These are phyloP conservation scores for Carduelis carduelis DNA, from an alignment of 2,797 vertebrate genomes.

Conservation along the genomic window DNA sequence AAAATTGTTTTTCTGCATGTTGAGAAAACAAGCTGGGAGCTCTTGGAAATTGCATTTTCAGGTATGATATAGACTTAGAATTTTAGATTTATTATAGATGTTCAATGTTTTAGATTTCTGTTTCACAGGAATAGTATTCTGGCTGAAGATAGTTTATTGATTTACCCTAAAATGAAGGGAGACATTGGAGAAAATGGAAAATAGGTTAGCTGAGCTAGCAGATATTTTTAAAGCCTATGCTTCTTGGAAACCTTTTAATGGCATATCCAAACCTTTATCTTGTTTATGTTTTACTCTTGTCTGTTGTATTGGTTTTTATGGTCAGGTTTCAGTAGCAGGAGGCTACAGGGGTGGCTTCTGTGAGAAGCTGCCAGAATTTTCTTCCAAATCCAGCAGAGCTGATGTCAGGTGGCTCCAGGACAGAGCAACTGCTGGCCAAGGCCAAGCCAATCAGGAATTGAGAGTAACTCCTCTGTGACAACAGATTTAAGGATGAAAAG, in stretches of 20 bases:
- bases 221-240: not conserved
- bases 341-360: not conserved
- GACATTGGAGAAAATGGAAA: not conserved
- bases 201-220: not conserved
- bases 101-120: not conserved
- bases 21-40: not conserved
- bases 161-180: not conserved
- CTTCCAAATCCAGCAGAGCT: not conserved
- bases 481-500: not conserved
- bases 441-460: fast-evolving
- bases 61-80: not conserved
- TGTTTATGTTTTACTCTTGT: not conserved
- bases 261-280: not conserved
- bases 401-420: fast-evolving
- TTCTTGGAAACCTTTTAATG: not conserved
- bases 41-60: not conserved
- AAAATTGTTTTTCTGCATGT: not conserved
- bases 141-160: not conserved
- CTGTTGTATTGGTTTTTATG: not conserved
- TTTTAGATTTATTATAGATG: not conserved
- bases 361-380: not conserved
- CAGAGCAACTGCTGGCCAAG: not conserved
- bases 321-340: not conserved
- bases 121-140: not conserved
- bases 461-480: not conserved